phyloP scores from a whole-genome alignment of 1,140 invertebrate genomes.

The Ceratina australensis region DNA sequence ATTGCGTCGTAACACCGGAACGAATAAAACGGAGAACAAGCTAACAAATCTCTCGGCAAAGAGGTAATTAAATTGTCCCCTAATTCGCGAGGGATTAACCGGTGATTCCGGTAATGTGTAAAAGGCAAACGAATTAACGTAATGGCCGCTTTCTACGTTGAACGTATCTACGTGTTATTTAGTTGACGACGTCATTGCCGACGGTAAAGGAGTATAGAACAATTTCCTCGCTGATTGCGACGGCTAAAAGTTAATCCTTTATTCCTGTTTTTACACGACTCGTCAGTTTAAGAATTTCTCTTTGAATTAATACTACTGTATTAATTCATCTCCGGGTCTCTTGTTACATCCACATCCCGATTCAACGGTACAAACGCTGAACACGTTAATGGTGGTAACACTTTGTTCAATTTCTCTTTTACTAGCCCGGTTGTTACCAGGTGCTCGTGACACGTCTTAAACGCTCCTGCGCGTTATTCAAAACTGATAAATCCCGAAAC shows the following conservation, averaged over 20 bases:
- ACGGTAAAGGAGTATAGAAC: no score
- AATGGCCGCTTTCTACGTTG: background rate
- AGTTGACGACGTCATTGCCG: background rate
- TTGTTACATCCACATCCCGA: no score
- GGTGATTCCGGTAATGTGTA: background rate
- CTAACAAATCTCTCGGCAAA: background rate
- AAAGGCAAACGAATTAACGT: constrained; percentile 3
- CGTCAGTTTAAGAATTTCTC: background rate
- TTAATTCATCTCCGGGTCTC: no score
- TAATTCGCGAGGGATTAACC: constrained; percentile 6
- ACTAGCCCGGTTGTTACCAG: background rate
- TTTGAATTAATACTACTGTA: no score
- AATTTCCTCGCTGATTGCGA: no score
- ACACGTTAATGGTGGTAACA: background rate
- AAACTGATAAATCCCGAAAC: background rate
- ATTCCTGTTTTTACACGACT: no score
- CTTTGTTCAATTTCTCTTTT: constrained; percentile 6
- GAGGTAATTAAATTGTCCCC: constrained; percentile 5
- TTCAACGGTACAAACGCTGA: background rate
- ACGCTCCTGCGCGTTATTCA: background rate
- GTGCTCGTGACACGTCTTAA: background rate
- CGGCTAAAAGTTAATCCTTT: no score
- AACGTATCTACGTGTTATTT: background rate
- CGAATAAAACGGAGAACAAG: background rate
- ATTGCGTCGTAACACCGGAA: background rate